These are phyloP conservation scores for Rhizomys pruinosus DNA, from an alignment of 2,113 vertebrate species.

Conservation along the genomic window DNA sequence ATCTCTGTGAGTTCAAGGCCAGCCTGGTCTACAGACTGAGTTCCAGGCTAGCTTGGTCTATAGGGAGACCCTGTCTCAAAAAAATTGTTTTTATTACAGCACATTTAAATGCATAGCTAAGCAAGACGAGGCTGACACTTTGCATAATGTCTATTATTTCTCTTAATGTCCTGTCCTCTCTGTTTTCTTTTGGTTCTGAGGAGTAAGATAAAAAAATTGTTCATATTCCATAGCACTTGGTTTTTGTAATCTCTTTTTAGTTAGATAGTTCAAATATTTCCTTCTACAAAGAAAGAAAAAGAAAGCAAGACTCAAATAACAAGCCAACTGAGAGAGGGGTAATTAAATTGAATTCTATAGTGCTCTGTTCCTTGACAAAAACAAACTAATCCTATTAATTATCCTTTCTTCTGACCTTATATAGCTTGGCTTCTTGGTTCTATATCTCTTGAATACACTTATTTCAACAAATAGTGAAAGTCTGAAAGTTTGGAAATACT, in stretches of 20 bases:
- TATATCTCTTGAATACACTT: conserved; percentile 11
- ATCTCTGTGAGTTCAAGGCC: too few species aligned
- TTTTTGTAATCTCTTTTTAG: conserved; percentile 56
- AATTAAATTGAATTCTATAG: conserved; percentile 9
- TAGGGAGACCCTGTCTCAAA: too few species aligned
- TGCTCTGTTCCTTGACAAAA: conserved; percentile 19
- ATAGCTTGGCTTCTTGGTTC: conserved; percentile 25
- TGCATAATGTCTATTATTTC: conserved; percentile 42
- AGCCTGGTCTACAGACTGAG: too few species aligned
- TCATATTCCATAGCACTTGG: not conserved
- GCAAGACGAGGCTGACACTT: too few species aligned
- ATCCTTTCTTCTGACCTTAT: conserved; percentile 55
- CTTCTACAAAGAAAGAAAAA: not conserved
- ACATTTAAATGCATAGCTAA: too few species aligned
- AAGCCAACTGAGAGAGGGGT: not conserved
- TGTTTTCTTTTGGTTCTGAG: conserved; percentile 45
- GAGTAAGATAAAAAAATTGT: conserved; percentile 54
- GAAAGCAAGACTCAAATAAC: conserved; percentile 27
- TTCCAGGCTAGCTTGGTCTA: too few species aligned
- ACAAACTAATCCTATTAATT: conserved; percentile 53
- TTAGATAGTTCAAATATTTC: conserved; percentile 66
- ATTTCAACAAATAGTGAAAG: conserved; percentile 44
- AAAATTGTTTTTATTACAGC: too few species aligned
- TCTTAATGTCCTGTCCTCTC: conserved; percentile 57
- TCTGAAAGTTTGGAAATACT: conserved; percentile 43